A percentile compares a stretch with the other conserved stretches of the same genome.
Conservation (phyloP, 2,797 vertebrate species). For the Erpetoichthys calabaricus region DNA sequence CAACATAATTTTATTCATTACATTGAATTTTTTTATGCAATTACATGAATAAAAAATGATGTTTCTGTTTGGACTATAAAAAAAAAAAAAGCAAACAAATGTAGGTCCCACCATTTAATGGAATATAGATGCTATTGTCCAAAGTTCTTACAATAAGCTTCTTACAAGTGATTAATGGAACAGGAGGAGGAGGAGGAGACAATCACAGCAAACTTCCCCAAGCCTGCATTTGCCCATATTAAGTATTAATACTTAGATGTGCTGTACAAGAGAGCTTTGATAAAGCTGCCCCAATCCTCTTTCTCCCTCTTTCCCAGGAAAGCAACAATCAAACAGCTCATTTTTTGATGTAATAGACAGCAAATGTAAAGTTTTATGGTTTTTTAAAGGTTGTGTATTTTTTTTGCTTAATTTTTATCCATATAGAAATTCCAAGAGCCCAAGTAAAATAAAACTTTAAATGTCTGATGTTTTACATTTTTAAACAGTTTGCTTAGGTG, state of each 20-base stretch:
- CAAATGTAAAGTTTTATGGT: not conserved
- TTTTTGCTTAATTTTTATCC: too few relatives aligned
- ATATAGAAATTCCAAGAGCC: too few relatives aligned
- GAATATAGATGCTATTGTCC: constrained; percentile 9
- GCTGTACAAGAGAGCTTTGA: constrained; percentile 39
- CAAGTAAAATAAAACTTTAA: too few relatives aligned
- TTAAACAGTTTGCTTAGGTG: too few relatives aligned
- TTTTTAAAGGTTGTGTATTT: not conserved
- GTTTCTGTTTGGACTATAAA: too few relatives aligned
- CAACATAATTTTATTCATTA: too few relatives aligned
- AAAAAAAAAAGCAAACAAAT: too few relatives aligned
- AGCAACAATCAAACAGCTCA: constrained; percentile 30
- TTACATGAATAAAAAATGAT: too few relatives aligned
- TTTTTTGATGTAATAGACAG: constrained; percentile 18
- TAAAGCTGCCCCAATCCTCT: constrained; percentile 37
- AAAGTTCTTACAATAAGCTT: constrained; percentile 56
- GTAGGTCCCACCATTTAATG: too few relatives aligned
- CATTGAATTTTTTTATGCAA: too few relatives aligned
- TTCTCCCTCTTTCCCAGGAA: constrained; percentile 28
- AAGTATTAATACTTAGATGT: constrained; percentile 56
- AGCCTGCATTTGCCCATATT: constrained; percentile 54
- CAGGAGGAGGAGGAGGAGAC: constrained; percentile 44
- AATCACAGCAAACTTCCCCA: constrained; percentile 50
- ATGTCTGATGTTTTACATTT: too few relatives aligned
- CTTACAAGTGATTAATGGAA: constrained; percentile 63